Evolutionary conservation across 2,797 vertebrate genomes (phyloP), one percentile per base, ranked within the genome.

Genomic region (Paratrypauchen microcephalus): DNA sequence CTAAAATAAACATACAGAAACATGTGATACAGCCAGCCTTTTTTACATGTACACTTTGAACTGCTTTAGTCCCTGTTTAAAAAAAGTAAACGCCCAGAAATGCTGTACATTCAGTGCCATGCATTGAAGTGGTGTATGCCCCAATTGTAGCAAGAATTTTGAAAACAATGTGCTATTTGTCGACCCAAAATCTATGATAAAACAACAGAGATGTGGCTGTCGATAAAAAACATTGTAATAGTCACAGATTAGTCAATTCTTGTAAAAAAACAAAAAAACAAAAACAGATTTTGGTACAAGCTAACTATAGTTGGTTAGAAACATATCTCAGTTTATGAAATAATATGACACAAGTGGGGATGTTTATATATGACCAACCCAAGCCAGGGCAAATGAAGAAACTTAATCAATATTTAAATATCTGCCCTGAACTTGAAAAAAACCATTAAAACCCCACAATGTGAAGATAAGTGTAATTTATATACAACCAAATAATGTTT

Each of bases 51-150:
- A 18, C 30, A 61, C 16, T 69, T 72, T 58, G 24, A 59, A 73
- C 56, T 58, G 56, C 6, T 21, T 68, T 21, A 65, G 23, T 66
- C 70, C 30, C n/a, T 3, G 24, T 75, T 63, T 39, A 23, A 77
- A 76, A 74, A 68, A 68, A 57, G 0, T 59, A 36, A 73, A 73
- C 56, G 23, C 57, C 64, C 32, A 30, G 66, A 26, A 21, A 58
- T 50, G 66, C 45, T 76, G 64, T 73, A 77, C 54, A 68, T 79
- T 83, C 75, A 75, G 68, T 85, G 70, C 60, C 72, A 83, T 85
- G 83, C 83, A 81, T 69, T 36, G 72, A 24, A 6, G 50, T 80
- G 63, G 72, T 78, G 80, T 26, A 61, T 69, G 66, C 52, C 11
- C 30, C 59, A 36, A n/a, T 6, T 19, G n/a, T 23, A 61, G 32